Base-by-base conservation (phyloP, 2,797 vertebrate genomes). In the Hephaestus fuliginosus region DNA sequence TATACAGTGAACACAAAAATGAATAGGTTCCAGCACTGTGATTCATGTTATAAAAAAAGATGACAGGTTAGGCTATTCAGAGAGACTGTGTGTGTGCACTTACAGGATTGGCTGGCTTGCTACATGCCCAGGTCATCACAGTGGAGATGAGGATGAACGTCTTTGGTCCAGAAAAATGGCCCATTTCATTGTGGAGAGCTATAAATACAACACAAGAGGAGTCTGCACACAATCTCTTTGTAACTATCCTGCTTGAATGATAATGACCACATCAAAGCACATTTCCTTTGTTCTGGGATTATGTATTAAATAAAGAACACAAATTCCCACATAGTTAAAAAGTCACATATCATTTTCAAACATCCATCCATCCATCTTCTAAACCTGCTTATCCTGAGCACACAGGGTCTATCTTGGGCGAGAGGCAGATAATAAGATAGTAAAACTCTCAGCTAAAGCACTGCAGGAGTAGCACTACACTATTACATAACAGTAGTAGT, bases 101-200 rank as follows among this genome's bases (percentile, higher is more conserved):
- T 90, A 99, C 98, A 11, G 95, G 93, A 78, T 96, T 94, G 2
- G 89, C 30, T 0, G 92, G 88, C 86, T 95, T 97, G 88, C 94
- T 97, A 71, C 92, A 92, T 0, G 95, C 96, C 98, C 98, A 99
- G 0, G 95, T 99, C 97, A 99, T 96, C 89, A 97, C 90, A 0
- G 97, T 97, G 72, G 98, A 99, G 68, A 99, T 33, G 3, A 99
- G 95, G 81, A 99, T 96, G 82, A 98, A 99, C 46, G 94, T 70
- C 91, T 99, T 99, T 0, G 91, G 92, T 77, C 86, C 90, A 78
- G 85, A 64, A 79, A 98, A 98, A 79, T 61, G 74, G 7, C 78
- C 70, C 25, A 95, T 86, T 81, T 96, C 89, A 13, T 82, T 86
- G 60, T 95, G 95, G 51, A 99, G 91, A 1, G 96, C 98, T 99